Conservation (phyloP, 2,113 vertebrate genomes). For the Pseudorectes ferrugineus region DNA sequence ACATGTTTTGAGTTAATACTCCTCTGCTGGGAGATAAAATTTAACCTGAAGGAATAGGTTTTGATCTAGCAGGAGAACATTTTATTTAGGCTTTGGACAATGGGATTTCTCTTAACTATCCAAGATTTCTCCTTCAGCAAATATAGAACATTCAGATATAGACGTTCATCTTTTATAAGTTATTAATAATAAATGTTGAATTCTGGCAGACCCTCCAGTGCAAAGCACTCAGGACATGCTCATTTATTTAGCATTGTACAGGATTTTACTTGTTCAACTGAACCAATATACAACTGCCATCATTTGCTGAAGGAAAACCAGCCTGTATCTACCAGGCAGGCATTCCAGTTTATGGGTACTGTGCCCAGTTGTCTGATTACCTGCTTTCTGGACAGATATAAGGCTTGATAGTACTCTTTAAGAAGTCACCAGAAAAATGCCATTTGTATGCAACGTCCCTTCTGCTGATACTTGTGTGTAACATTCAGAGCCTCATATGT, state of each 20-base stretch:
- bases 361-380: not conserved
- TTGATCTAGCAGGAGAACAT: not conserved
- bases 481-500: not conserved
- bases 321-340: accelerated
- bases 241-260: not conserved
- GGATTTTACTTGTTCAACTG: not conserved
- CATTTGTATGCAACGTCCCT: not conserved
- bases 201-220: not conserved
- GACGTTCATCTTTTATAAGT: not conserved
- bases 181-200: not conserved
- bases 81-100: slow-evolving; percentile 16
- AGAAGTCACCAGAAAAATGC: not conserved
- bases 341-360: not conserved
- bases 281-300: not conserved
- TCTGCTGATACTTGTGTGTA: not conserved
- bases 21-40: not conserved
- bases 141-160: not conserved
- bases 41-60: not conserved
- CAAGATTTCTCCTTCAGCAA: not conserved
- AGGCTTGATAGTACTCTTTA: not conserved
- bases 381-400: not conserved
- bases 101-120: not conserved
- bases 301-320: not conserved
- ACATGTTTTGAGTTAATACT: not conserved
- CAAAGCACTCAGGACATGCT: not conserved